Percentiles rank a stretch among this genome's conserved stretches.
phyloP scores from a whole-genome alignment of 1,140 invertebrate genomes.

The Littorina saxatilis region DNA sequence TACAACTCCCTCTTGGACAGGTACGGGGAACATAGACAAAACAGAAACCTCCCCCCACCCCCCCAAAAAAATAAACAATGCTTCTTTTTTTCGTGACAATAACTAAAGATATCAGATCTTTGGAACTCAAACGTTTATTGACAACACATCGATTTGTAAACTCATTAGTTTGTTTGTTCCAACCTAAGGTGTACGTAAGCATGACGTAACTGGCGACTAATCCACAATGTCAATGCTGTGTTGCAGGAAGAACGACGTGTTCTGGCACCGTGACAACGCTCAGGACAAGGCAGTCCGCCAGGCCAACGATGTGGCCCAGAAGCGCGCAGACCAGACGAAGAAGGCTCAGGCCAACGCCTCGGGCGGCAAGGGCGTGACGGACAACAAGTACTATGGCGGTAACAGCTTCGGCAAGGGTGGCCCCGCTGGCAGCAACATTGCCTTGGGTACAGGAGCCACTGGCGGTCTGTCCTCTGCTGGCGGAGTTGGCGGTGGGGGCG shows the following conservation, averaged over 20 bases:
- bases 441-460: background rate
- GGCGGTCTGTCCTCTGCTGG: background rate
- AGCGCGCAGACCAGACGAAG: slow-evolving; percentile 25
- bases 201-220: too few relatives aligned
- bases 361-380: slow-evolving; percentile 31
- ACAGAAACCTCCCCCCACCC: too few relatives aligned
- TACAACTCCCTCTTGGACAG: slow-evolving; percentile 25
- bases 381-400: slow-evolving; percentile 36
- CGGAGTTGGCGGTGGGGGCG: background rate
- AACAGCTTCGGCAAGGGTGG: background rate
- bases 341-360: slow-evolving; percentile 22
- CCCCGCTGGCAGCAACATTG: background rate
- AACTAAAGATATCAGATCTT: too few relatives aligned
- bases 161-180: too few relatives aligned
- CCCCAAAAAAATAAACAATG: too few relatives aligned
- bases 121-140: too few relatives aligned
- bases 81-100: too few relatives aligned
- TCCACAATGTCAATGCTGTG: too few relatives aligned
- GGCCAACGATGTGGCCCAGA: slow-evolving; percentile 32
- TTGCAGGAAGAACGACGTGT: slow-evolving; percentile 23
- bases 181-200: too few relatives aligned
- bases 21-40: background rate
- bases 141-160: too few relatives aligned
- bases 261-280: slow-evolving; percentile 14
- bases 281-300: slow-evolving; percentile 22